Base-by-base conservation (phyloP, 2,888 invertebrate genomes). In the Drosophila siamana region DNA sequence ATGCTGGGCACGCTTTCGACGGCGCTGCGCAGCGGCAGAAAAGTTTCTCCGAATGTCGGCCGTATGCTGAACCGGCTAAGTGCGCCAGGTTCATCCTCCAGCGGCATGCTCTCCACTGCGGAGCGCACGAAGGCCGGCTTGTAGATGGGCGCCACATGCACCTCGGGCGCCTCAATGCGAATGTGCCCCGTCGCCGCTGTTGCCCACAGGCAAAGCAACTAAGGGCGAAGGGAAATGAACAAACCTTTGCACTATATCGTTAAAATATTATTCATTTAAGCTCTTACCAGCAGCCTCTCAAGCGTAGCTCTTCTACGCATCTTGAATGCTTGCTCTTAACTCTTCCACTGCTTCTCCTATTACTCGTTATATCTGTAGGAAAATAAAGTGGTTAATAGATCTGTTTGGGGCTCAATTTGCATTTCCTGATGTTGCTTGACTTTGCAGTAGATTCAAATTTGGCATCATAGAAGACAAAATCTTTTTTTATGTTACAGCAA, bases 21-120 rank as follows among this genome's bases (percentile, higher is more conserved):
- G 1, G 97, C 96, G 48, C 94, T 94, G 65, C 97, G 93, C 64
- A 97, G 92, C 0, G 97, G 97, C 51, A 95, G 88, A 65, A 91
- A 92, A 2, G 88, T 68, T 4, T 92, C 91, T 0, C 92, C 92
- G 63, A 90, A 91, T 2, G 85, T 79, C 13, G 91, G 86, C 4
- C 85, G 83, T 11, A 88, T 26, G 4, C 90, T 90, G 41, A 80
- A 84, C 30, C 90, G 88, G 52, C 85, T 81, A 4, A 84, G 24
- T 4, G 62, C 61, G 4, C 16, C 63, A 0, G 52, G 15, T 30
- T 73, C 56, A 33, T 83, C 86, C 30, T 85, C 72, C 19, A 78
- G 68, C 0, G 92, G 91, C 28, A 91, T 74, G 67, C 91, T 92
- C 67, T 92, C 92, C 13, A 92, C 91, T 2, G 92, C 91, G 0